phyloP scores from a whole-genome alignment of 1,140 invertebrate species.

The Cepaea nemoralis region DNA sequence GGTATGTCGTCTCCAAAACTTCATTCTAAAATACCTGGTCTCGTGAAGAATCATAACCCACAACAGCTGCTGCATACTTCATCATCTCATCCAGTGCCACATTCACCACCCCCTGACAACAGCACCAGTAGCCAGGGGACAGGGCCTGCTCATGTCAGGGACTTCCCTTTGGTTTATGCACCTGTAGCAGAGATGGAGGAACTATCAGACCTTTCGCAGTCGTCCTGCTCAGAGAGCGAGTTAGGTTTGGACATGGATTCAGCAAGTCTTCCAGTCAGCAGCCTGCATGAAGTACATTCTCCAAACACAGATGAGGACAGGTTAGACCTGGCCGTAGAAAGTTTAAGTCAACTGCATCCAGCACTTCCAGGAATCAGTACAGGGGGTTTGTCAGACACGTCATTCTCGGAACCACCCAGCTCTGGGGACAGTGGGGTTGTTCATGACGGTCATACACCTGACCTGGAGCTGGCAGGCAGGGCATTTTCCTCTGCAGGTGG shows the following conservation, averaged over 20 bases:
- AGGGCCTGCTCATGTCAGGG: background rate
- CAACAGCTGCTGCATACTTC: background rate
- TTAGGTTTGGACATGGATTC: constrained; percentile 33
- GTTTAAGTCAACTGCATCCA: constrained; percentile 31
- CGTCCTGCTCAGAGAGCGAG: constrained; percentile 44
- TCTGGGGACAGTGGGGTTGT: constrained; percentile 49
- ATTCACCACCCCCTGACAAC: background rate
- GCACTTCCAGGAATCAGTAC: constrained; percentile 35
- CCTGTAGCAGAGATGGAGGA: constrained; percentile 50
- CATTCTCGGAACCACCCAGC: constrained; percentile 41
- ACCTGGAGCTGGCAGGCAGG: constrained; percentile 38
- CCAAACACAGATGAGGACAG: constrained; percentile 5
- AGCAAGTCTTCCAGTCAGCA: constrained; percentile 26
- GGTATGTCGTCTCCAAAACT: constrained; percentile 16
- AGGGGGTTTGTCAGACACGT: constrained; percentile 28
- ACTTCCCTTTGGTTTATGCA: constrained; percentile 36
- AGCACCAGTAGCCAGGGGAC: background rate
- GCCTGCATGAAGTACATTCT: background rate
- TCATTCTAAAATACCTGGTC: constrained; percentile 26
- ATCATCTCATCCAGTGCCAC: background rate
- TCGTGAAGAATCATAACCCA: constrained; percentile 14
- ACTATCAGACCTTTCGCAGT: constrained; percentile 49
- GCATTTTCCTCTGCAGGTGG: constrained; percentile 10
- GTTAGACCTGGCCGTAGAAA: constrained; percentile 40
- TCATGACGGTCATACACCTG: constrained; percentile 44